Evolutionary conservation across 1,140 invertebrate genomes (phyloP), one percentile per base, ranked within the genome.

Genomic region (Pemphigus obesinymphae): DNA sequence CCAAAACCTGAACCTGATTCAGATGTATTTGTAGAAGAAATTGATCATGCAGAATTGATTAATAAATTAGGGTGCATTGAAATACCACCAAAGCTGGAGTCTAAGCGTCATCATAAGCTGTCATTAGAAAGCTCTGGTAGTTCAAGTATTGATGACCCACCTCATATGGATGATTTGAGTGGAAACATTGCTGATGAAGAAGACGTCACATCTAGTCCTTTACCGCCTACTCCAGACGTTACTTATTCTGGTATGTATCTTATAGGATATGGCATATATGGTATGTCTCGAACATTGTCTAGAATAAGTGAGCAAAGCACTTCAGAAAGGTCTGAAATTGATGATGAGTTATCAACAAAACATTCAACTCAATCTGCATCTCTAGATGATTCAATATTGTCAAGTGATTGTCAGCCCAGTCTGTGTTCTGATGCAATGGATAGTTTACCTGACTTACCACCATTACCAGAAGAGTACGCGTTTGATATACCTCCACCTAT

Each of bases 301-400:
- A 88, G 94, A 75, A 96, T 96, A 85, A 95, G 93, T 4, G 94
- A 96, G 87, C 88, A 94, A 31, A 95, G 94, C 83, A 95, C 94
- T 11, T 93, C 94, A 20, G 92, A 92, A 72, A 89, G 89, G 85
- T 89, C 90, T 3, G 93, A 92, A 85, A 91, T 93, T 83, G 91
- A 95, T 83, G 94, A 95, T 85, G 94, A 95, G 87, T 84, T 86
- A 66, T 93, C 94, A 0, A 94, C 93, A 40, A 95, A 95, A 87
- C 93, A 92, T 1, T 93, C 92, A 45, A 92, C 91, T 6, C 89
- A 93, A 75, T 94, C 93, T 8, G 92, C 94, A 58, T 94, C 93
- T 86, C 89, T 94, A 73, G 93, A 94, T 84, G 94, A 95, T 85
- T 95, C 93, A 2, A 87, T 94, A 20, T 91, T 92, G 81, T 94